Evolutionary conservation across 2,797 vertebrate species (phyloP).

Genomic region (Erithacus rubecula): DNA sequence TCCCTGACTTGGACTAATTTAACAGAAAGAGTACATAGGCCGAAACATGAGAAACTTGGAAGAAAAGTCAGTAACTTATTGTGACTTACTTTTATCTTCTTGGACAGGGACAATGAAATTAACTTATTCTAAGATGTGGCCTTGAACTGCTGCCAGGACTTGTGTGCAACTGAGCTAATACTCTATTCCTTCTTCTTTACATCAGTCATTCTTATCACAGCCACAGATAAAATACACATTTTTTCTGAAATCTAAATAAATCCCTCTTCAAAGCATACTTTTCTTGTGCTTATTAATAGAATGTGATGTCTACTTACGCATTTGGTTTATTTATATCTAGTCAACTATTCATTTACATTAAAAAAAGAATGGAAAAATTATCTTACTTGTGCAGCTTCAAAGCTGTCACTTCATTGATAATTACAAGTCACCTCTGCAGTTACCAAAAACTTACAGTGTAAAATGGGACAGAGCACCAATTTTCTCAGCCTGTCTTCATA

Average conservation of each 20-base stretch:
- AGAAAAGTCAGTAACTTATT: not conserved
- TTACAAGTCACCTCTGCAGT: not conserved
- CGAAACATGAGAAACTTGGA: not conserved
- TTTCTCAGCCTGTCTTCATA: not conserved
- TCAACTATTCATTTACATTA: not conserved
- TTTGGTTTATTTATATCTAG: slow-evolving; percentile 35
- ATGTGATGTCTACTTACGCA: not conserved
- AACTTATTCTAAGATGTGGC: not conserved
- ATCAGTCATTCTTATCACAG: not conserved
- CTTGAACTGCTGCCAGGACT: not conserved
- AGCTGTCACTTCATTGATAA: not conserved
- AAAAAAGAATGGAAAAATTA: not conserved
- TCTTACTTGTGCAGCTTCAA: not conserved
- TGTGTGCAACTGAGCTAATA: not conserved
- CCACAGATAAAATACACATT: not conserved
- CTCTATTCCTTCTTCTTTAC: not conserved
- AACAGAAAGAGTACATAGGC: not conserved
- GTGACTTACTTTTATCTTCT: not conserved
- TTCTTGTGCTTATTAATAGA: not conserved
- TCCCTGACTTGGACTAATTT: not conserved
- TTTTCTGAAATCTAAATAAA: slow-evolving; percentile 23
- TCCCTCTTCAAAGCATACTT: slow-evolving; percentile 3
- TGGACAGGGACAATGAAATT: not conserved
- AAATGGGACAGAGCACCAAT: not conserved
- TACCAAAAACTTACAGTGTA: not conserved